Conservation (phyloP, 1,140 invertebrate species). For the Solenopsis invicta region DNA sequence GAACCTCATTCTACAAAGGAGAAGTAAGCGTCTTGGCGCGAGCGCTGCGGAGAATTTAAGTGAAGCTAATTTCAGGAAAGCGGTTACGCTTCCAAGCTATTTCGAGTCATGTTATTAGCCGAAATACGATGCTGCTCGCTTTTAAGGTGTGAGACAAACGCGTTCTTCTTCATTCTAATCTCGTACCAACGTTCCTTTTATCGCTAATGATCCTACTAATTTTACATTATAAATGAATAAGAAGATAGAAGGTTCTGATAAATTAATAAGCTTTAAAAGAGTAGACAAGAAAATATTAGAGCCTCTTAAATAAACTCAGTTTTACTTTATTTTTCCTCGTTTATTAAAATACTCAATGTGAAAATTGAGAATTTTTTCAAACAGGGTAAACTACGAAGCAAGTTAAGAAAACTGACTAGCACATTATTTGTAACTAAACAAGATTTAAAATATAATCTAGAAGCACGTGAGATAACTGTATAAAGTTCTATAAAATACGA, state of each 20-base stretch:
- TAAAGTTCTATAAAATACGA: constrained; percentile 55
- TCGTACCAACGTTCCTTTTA: not conserved
- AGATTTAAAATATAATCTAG: not conserved
- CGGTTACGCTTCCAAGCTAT: constrained; percentile 64
- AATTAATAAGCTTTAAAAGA: constrained; percentile 7
- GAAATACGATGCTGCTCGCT: constrained; percentile 50
- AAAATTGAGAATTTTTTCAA: not conserved
- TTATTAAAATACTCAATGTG: not conserved
- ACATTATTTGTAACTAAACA: not conserved
- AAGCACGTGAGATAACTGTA: constrained; percentile 42
- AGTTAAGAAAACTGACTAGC: not conserved
- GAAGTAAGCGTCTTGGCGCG: constrained; percentile 45
- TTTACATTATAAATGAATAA: not conserved
- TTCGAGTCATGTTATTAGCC: constrained; percentile 61
- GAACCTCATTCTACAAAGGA: constrained; percentile 46
- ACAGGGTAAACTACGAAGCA: not conserved
- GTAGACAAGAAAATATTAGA: not conserved
- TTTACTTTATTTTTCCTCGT: not conserved
- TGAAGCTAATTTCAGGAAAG: constrained; percentile 68
- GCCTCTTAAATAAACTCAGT: not conserved
- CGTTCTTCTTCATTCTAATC: constrained; percentile 8
- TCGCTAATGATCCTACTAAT: not conserved
- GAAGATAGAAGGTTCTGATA: not conserved
- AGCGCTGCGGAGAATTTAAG: constrained; percentile 68
- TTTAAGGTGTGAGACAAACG: constrained; percentile 13